These are phyloP conservation scores for Pachypanchax playfairii DNA, from an alignment of 2,113 vertebrate species.

Conservation along the genomic window DNA sequence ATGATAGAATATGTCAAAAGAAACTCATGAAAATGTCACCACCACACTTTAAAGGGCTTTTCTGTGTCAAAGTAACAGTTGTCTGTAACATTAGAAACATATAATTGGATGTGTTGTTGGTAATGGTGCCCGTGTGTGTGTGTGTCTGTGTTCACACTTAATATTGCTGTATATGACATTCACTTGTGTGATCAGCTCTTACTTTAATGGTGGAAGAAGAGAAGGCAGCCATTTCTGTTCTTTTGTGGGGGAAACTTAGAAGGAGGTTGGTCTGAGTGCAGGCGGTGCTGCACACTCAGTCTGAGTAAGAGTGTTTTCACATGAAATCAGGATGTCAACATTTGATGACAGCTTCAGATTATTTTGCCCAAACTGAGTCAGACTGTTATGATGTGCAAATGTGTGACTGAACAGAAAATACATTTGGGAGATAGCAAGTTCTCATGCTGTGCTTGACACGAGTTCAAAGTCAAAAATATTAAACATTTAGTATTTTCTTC, in stretches of 20 bases:
- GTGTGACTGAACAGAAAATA: neutral
- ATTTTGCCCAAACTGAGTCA: neutral
- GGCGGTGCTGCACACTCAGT: neutral
- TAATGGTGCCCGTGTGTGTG: constrained; percentile 7
- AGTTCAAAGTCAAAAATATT: neutral
- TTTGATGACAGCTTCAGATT: neutral
- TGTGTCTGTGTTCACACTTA: constrained; percentile 10
- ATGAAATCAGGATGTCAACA: neutral
- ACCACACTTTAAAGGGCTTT: constrained; percentile 1
- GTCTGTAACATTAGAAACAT: constrained; percentile 21
- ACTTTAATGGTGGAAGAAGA: neutral
- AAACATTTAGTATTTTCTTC: too few relatives aligned
- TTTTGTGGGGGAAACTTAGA: neutral
- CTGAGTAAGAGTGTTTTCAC: neutral
- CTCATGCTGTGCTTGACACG: neutral
- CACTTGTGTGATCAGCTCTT: constrained; percentile 1
- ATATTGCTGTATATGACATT: constrained; percentile 16
- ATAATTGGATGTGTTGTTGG: constrained; percentile 39
- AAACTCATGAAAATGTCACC: constrained; percentile 10
- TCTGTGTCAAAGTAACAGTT: constrained; percentile 13
- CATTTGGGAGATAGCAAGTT: neutral
- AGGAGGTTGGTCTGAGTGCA: too few relatives aligned
- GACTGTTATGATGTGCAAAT: neutral
- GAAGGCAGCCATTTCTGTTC: neutral
- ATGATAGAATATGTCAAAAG: constrained; percentile 16